Evolutionary conservation across 2,888 invertebrate species (phyloP).

Genomic region (Epiblema foenella): DNA sequence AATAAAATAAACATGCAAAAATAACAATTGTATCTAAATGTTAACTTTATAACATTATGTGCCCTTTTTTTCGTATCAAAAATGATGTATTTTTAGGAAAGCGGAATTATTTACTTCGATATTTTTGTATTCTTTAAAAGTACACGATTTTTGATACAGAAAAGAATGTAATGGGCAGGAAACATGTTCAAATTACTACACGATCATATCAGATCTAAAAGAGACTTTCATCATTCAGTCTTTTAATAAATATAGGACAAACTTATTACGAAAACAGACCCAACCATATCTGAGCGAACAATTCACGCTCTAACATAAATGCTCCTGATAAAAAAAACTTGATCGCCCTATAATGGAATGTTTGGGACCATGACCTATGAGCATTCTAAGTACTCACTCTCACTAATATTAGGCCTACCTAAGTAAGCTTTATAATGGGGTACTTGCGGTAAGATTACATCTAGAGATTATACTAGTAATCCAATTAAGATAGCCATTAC

Average conservation of each 20-base stretch:
- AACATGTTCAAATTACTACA: neutral
- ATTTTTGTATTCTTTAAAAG: neutral
- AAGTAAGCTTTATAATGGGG: slow-evolving; percentile 31
- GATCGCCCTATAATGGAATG: slow-evolving; percentile 63
- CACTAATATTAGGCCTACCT: slow-evolving; percentile 49
- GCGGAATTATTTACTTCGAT: too few species aligned
- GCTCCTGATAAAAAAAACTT: slow-evolving; percentile 50
- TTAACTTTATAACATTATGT: too few species aligned
- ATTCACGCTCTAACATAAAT: slow-evolving; percentile 23
- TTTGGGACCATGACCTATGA: slow-evolving; percentile 53
- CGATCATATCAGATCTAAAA: slow-evolving; percentile 10
- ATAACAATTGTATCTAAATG: neutral
- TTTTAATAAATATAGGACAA: slow-evolving; percentile 49
- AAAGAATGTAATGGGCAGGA: neutral
- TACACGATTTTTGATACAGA: neutral
- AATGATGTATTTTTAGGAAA: too few species aligned
- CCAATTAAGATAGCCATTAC: too few species aligned
- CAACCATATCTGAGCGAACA: slow-evolving; percentile 50
- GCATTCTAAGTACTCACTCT: slow-evolving; percentile 51
- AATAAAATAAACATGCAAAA: slow-evolving; percentile 50
- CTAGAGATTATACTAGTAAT: slow-evolving; percentile 14
- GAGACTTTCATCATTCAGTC: slow-evolving; percentile 44
- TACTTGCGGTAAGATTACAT: too few species aligned
- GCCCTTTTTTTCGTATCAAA: too few species aligned
- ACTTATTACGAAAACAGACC: slow-evolving; percentile 56